Conservation (phyloP, 2,113 vertebrate genomes). For the Tonatia bakeri region DNA sequence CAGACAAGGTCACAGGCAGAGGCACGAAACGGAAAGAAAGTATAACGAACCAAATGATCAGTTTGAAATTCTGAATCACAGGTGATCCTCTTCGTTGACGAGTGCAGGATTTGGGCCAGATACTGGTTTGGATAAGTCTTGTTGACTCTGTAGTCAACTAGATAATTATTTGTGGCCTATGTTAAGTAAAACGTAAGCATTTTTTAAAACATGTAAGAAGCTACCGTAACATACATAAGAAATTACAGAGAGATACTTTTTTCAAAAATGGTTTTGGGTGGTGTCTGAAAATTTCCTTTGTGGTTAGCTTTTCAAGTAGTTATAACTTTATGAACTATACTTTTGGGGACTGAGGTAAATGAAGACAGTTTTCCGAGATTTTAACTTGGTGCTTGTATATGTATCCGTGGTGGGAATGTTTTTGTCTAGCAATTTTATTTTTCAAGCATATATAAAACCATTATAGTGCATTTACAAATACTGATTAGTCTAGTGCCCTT, state of each 20-base stretch:
- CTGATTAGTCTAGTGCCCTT: neutral
- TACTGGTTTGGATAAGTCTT: neutral
- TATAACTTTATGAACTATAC: constrained; percentile 39
- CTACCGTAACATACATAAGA: neutral
- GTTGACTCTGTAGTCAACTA: neutral
- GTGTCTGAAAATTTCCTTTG: constrained; percentile 67
- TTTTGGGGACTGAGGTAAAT: constrained; percentile 27
- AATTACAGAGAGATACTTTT: neutral
- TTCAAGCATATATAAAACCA: neutral
- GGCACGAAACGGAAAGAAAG: neutral
- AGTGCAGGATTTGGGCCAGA: neutral
- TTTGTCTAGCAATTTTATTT: neutral
- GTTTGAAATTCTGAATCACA: neutral
- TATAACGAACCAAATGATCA: neutral
- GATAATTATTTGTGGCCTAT: constrained; percentile 12
- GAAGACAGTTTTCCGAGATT: neutral
- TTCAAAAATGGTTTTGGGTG: constrained; percentile 64
- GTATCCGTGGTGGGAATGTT: neutral
- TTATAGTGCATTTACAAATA: neutral
- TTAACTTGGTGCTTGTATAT: constrained; percentile 15
- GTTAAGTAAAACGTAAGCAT: constrained; percentile 21
- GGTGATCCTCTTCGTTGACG: neutral
- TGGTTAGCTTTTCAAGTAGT: constrained; percentile 66
- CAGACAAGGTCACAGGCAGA: neutral
- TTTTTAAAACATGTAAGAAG: neutral